Evolutionary conservation across 2,888 invertebrate species (phyloP), one percentile per base, ranked within the genome.

Genomic region (Agrotis puta): DNA sequence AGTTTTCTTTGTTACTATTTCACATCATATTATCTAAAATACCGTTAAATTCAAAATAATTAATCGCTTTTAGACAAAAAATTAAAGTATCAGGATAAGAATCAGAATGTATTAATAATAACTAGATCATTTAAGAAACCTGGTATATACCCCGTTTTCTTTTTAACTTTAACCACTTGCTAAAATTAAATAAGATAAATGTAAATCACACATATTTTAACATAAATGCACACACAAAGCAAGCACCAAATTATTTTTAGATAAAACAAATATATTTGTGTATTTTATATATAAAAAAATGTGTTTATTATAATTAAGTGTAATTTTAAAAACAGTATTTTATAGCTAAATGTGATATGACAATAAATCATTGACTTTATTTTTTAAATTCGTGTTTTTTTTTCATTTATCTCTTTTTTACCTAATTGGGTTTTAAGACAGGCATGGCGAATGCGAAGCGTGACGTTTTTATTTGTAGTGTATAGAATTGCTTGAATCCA

Each of bases 321-420:
- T 74, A 73, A 70, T 74, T 66, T 74, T 64, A 45, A 59, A 63
- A 76, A 54, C 79, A 83, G 81, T 83, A 87, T 85, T 85, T 73
- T 79, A 67, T 83, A 74, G 50, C 67, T 48, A 87, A 82, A 79
- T 87, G 87, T 87, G 87, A 87, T 87, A 87, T 82, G 79, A 80
- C 72, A 85, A 87, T 87, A 87, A 82, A 87, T 83, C 62, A 81
- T 79, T 62, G 64, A 62, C 77, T 77, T 64, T 87, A 82, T 87
- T 85, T 81, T 85, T 68, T 62, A 18, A 39, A 24, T 43, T 20
- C 4, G 7, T 70, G 4, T 81, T 64, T 74, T 67, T 74, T 58
- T 56, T 33, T 50, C 24, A 0, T n/a, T n/a, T n/a, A 3, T 20
- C 0, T 5, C 24, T 13, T 27, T 27, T 13, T 27, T 27, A 27